These are phyloP conservation scores for Agrochola litura DNA, from an alignment of 2,888 invertebrate genomes.

Conservation along the genomic window DNA sequence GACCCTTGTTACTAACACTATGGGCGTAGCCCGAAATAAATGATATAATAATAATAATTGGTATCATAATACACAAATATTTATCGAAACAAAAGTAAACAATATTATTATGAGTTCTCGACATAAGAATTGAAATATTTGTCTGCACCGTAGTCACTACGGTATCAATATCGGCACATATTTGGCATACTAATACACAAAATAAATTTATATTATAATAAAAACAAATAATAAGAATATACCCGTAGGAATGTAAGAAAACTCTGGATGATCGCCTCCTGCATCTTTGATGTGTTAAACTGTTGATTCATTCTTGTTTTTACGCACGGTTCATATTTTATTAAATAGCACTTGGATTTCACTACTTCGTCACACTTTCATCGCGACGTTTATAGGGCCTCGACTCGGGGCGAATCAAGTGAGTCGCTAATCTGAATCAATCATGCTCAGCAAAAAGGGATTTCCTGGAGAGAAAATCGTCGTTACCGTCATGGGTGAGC, in stretches of 20 bases:
- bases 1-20: too few relatives aligned
- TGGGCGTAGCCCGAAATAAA: too few relatives aligned
- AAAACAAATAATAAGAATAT: constrained; percentile 50
- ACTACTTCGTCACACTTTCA: constrained; percentile 83
- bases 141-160: neutral
- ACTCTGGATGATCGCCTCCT: constrained; percentile 75
- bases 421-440: constrained; percentile 66
- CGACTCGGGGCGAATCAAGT: constrained; percentile 56
- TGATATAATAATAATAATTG: too few relatives aligned
- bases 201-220: neutral
- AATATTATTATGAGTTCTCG: neutral
- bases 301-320: constrained; percentile 69
- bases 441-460: constrained; percentile 33
- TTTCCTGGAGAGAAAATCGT: neutral
- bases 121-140: neutral
- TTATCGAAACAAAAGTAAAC: constrained; percentile 11
- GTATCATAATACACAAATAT: neutral
- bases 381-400: constrained; percentile 55
- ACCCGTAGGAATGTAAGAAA: constrained; percentile 80
- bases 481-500: neutral
- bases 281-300: constrained; percentile 72
- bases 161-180: constrained; percentile 5
- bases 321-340: constrained; percentile 64
- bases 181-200: neutral
- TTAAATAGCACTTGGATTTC: constrained; percentile 73